Evolutionary conservation across 2,888 invertebrate genomes (phyloP).

Genomic region (Lycia hirtaria): DNA sequence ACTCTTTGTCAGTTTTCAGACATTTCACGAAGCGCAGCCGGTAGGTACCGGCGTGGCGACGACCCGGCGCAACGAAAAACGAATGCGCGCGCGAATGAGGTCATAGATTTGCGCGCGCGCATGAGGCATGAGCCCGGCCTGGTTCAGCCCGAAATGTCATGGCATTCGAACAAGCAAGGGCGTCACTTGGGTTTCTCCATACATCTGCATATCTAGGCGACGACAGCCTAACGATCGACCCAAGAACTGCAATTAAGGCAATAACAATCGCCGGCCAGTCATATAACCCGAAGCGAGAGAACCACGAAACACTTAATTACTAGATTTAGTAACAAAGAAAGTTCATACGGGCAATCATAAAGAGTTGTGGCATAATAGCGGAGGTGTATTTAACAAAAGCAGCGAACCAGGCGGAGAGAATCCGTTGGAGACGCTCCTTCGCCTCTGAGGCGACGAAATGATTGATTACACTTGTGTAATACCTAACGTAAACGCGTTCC

Average conservation of each 20-base stretch:
- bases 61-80: too few relatives aligned
- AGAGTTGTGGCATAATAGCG: conserved; percentile 22
- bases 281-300: conserved; percentile 13
- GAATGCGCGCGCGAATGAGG: conserved; percentile 46
- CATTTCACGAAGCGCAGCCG: conserved; percentile 57
- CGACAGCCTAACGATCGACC: conserved; percentile 38
- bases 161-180: conserved; percentile 66
- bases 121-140: conserved; percentile 48
- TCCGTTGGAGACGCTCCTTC: conserved; percentile 57
- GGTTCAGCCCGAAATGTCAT: conserved; percentile 66
- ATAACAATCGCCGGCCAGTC: conserved; percentile 8
- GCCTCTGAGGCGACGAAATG: conserved; percentile 38
- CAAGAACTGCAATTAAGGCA: conserved; percentile 26
- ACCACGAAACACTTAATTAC: conserved; percentile 28
- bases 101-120: conserved; percentile 53
- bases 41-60: conserved; percentile 28
- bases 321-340: conserved; percentile 30
- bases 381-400: conserved; percentile 23
- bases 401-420: conserved; percentile 39
- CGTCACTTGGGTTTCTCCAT: conserved; percentile 51
- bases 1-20: conserved; percentile 50
- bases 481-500: conserved; percentile 50
- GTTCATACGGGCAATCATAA: conserved; percentile 18
- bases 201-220: conserved; percentile 34
- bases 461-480: conserved; percentile 53